Evolutionary conservation across 2,888 invertebrate species (phyloP).

Genomic region (Sisyra nigra): DNA sequence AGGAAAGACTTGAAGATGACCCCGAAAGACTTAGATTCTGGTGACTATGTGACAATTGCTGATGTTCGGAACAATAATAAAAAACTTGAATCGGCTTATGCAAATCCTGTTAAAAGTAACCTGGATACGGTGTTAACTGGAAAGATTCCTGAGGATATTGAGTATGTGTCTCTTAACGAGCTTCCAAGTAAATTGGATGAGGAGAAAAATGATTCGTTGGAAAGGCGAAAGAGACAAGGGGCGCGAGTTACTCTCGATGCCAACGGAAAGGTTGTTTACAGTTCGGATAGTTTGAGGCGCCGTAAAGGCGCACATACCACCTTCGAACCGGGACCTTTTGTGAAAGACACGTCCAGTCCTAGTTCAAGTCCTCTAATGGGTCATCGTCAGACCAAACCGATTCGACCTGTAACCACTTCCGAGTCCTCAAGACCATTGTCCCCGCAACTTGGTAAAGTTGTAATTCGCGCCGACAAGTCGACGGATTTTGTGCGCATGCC

Average conservation of each 20-base stretch:
- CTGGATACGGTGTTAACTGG: constrained; percentile 41
- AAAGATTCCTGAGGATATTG: constrained; percentile 41
- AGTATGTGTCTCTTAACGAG: constrained; percentile 70
- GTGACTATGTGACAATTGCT: constrained; percentile 75
- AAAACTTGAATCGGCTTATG: constrained; percentile 34
- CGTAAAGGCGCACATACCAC: constrained; percentile 69
- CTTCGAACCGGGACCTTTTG: constrained; percentile 76
- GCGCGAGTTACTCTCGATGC: constrained; percentile 71
- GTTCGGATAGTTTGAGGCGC: constrained; percentile 68
- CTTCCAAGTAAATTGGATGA: constrained; percentile 32
- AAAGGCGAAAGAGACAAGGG: constrained; percentile 42
- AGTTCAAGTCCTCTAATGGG: constrained; percentile 31
- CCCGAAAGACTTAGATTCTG: constrained; percentile 34
- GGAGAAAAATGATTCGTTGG: constrained; percentile 29
- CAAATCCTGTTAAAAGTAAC: constrained; percentile 50
- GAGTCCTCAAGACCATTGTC: constrained; percentile 27
- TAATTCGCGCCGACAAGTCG: constrained; percentile 22
- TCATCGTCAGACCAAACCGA: constrained; percentile 26
- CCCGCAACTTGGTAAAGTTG: constrained; percentile 44
- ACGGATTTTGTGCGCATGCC: constrained; percentile 40
- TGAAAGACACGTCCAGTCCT: constrained; percentile 39
- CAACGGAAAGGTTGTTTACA: constrained; percentile 76
- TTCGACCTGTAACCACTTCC: constrained; percentile 25
- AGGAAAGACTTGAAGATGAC: constrained; percentile 32
- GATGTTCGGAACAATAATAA: constrained; percentile 68